A percentile compares a stretch with the other conserved stretches of the same genome.
Conservation (phyloP, 2,888 invertebrate species). For the Monochamus alternatus region DNA sequence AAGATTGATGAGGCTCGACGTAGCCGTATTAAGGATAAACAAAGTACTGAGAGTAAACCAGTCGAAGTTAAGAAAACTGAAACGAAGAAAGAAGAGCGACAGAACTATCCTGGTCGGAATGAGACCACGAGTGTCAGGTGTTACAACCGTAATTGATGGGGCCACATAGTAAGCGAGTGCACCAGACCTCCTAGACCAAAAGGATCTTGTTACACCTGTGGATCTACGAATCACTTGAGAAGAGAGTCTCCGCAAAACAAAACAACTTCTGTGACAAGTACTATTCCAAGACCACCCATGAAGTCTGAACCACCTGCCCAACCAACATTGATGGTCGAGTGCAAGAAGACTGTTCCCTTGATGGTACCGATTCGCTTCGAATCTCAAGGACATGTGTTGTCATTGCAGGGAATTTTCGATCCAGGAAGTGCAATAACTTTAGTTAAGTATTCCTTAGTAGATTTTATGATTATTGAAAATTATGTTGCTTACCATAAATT, state of each 20-base stretch:
- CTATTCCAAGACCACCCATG: background rate
- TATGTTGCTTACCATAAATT: background rate
- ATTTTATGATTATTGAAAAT: background rate
- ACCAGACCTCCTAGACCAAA: constrained; percentile 2
- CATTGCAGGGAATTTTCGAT: background rate
- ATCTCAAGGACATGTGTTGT: background rate
- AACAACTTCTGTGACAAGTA: background rate
- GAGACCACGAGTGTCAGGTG: background rate
- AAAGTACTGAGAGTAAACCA: background rate
- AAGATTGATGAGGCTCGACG: constrained; percentile 1
- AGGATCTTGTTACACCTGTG: constrained; percentile 24
- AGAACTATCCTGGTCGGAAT: background rate
- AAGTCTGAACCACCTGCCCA: background rate
- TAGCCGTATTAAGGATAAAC: background rate
- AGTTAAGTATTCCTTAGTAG: background rate
- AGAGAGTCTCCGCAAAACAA: constrained; percentile 12
- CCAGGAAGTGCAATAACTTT: background rate
- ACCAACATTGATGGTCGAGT: background rate
- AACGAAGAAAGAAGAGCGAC: background rate
- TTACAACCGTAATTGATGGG: background rate
- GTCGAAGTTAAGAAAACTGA: background rate
- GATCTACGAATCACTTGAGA: constrained; percentile 15
- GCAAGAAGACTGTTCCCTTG: background rate
- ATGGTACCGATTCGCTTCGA: background rate
- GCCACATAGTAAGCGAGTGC: constrained; percentile 15